phyloP scores from a whole-genome alignment of 2,888 invertebrate species.

The Plusia festucae region DNA sequence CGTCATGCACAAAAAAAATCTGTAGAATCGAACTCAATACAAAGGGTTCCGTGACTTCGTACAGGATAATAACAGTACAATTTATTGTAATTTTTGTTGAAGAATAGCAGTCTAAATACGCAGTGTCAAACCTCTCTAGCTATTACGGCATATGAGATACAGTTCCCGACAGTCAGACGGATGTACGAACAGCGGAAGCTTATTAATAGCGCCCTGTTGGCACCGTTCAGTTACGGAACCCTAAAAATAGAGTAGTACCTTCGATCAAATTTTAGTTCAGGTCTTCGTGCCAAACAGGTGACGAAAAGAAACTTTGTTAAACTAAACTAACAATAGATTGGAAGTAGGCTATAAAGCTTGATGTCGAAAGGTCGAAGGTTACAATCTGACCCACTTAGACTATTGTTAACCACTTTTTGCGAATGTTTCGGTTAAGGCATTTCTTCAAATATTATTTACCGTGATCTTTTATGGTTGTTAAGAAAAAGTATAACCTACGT shows the following conservation, averaged over 20 bases:
- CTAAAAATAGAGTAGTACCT: slow-evolving; percentile 36
- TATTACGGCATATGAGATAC: too few relatives aligned
- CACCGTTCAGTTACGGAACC: too few relatives aligned
- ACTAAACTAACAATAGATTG: slow-evolving; percentile 31
- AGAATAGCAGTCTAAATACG: too few relatives aligned
- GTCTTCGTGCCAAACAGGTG: background rate
- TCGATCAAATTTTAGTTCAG: slow-evolving; percentile 14
- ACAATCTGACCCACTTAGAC: slow-evolving; percentile 52
- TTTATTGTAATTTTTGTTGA: too few relatives aligned
- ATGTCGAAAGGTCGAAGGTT: slow-evolving; percentile 38
- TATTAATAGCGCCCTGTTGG: too few relatives aligned
- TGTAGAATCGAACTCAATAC: background rate
- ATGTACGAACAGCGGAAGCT: too few relatives aligned
- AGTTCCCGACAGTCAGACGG: too few relatives aligned
- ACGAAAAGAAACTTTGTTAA: slow-evolving; percentile 22
- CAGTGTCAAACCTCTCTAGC: too few relatives aligned
- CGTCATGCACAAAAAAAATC: background rate
- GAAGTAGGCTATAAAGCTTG: slow-evolving; percentile 24
- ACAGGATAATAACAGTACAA: too few relatives aligned
- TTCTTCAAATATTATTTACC: background rate
- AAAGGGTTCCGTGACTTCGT: background rate
- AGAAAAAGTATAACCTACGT: slow-evolving; percentile 48
- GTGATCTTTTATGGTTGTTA: slow-evolving; percentile 39
- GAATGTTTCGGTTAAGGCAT: slow-evolving; percentile 29
- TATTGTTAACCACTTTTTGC: slow-evolving; percentile 45